Percentiles rank a stretch among this genome's conserved stretches.
These are phyloP conservation scores for Athalia cordata DNA, from an alignment of 2,888 invertebrate species.

Conservation along the genomic window DNA sequence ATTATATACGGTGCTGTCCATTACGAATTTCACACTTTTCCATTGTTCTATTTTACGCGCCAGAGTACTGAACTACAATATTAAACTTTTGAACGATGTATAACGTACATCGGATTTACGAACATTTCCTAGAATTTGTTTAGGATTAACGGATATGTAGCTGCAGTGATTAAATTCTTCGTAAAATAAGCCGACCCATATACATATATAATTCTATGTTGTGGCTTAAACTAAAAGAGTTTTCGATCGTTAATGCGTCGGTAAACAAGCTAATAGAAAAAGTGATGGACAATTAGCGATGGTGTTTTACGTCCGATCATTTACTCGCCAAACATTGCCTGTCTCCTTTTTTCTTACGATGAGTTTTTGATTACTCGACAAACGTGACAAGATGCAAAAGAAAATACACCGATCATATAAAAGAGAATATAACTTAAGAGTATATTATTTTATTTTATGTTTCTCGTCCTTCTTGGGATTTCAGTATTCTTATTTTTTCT, in stretches of 20 bases:
- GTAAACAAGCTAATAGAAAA: constrained; percentile 45
- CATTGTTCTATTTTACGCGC: constrained; percentile 1
- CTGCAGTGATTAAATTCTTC: not conserved
- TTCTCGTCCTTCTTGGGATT: not conserved
- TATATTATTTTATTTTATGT: not conserved
- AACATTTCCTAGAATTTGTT: not conserved
- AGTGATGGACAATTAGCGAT: constrained; percentile 17
- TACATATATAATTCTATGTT: no score
- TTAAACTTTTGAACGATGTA: not conserved
- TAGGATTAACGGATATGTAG: not conserved
- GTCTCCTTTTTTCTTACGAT: not conserved
- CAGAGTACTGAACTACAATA: not conserved
- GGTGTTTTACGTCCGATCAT: constrained; percentile 30
- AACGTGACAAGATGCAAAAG: not conserved
- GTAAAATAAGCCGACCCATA: no score
- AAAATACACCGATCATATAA: not conserved
- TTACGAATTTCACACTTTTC: not conserved
- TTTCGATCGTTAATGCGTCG: constrained; percentile 1
- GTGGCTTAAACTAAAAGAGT: no score
- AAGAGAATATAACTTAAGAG: not conserved
- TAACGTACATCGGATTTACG: not conserved
- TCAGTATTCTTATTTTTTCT: not conserved
- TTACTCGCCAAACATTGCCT: constrained; percentile 36
- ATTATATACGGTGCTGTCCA: constrained; percentile 21
- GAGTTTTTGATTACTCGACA: constrained; percentile 9